Conservation (phyloP, 1,140 invertebrate genomes). For the Globodera rostochiensis region DNA sequence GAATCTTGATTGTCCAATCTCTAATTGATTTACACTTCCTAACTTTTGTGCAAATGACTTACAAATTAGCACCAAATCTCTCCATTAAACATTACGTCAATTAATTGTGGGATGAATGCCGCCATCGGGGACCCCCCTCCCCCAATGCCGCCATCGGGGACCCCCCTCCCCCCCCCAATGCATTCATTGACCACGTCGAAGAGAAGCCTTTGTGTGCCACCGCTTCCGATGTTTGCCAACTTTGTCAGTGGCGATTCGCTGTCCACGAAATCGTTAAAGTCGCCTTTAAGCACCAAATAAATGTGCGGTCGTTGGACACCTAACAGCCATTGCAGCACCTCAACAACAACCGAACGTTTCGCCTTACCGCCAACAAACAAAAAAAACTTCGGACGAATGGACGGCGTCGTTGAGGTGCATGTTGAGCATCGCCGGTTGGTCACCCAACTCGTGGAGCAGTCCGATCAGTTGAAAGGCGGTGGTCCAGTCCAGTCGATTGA, state of each 20-base stretch:
- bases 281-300: conserved; percentile 46
- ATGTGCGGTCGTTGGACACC: conserved; percentile 44
- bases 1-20: too few species aligned
- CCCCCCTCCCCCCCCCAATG: neutral
- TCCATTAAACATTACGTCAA: neutral
- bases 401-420: conserved; percentile 50
- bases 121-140: too few species aligned
- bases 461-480: conserved; percentile 43
- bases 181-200: conserved; percentile 48
- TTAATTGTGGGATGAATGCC: conserved; percentile 6
- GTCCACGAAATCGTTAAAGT: conserved; percentile 54
- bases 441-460: conserved; percentile 36
- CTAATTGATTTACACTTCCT: neutral
- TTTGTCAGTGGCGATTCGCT: conserved; percentile 29
- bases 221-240: conserved; percentile 15
- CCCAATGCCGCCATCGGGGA: too few species aligned
- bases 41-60: too few species aligned
- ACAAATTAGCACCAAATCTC: too few species aligned
- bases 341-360: conserved; percentile 16
- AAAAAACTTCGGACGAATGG: conserved; percentile 33
- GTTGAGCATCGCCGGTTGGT: conserved; percentile 46
- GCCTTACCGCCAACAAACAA: neutral
- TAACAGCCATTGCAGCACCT: conserved; percentile 51
- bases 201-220: conserved; percentile 32
- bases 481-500: conserved; percentile 48